These are phyloP conservation scores for Anthophora plumipes DNA, from an alignment of 2,888 invertebrate species.

Conservation along the genomic window DNA sequence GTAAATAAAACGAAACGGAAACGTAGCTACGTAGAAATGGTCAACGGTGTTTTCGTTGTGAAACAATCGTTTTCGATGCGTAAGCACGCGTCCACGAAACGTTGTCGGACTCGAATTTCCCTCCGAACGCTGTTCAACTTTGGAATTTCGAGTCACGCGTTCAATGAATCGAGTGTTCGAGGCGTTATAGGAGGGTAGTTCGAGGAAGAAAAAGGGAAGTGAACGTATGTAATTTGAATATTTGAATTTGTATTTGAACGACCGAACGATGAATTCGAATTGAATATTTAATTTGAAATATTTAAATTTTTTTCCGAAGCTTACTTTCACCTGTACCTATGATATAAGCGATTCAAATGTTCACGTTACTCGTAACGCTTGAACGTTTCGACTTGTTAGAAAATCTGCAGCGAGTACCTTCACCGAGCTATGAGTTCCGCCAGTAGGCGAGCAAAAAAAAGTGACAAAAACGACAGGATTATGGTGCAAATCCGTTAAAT, in stretches of 20 bases:
- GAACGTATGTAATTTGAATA: not conserved
- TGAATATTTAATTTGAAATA: not conserved
- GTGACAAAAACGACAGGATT: conserved; percentile 38
- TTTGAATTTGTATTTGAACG: not conserved
- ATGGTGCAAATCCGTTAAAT: conserved; percentile 63
- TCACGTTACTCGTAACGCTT: not conserved
- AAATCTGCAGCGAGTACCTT: not conserved
- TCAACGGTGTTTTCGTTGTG: not conserved
- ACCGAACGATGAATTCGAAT: not conserved
- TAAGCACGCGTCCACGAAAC: conserved; percentile 22
- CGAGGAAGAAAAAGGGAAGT: not conserved
- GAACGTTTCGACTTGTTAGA: not conserved
- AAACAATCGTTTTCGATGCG: conserved; percentile 25
- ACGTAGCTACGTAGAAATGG: not conserved
- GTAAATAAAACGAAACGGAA: conserved; percentile 31
- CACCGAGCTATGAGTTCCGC: not conserved
- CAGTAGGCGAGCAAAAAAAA: conserved; percentile 29
- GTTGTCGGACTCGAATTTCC: conserved; percentile 31
- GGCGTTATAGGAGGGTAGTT: too few species aligned
- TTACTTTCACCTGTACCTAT: not conserved
- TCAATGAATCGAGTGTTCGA: not conserved
- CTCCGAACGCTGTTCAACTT: not conserved
- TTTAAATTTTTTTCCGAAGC: not conserved
- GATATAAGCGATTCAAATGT: not conserved
- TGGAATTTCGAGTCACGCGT: conserved; percentile 15